phyloP scores from a whole-genome alignment of 2,113 vertebrate species.

The Peromyscus maniculatus region DNA sequence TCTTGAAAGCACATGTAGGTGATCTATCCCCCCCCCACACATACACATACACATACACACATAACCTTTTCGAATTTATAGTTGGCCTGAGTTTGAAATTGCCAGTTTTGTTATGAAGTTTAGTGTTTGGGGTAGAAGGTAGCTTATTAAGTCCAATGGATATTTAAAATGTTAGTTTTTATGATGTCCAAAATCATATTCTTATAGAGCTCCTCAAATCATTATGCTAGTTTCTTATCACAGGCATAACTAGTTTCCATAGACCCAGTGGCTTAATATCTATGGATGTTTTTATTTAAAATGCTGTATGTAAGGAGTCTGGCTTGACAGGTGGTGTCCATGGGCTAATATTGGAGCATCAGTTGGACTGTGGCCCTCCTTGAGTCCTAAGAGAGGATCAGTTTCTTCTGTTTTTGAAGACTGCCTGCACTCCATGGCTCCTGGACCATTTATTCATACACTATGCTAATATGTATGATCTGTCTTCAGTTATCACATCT shows the following conservation, averaged over 20 bases:
- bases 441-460: background rate
- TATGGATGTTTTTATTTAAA: background rate
- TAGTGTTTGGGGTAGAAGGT: background rate
- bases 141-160: slow-evolving; percentile 18
- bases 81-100: slow-evolving; percentile 15
- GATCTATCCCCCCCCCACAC: background rate
- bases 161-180: slow-evolving; percentile 1
- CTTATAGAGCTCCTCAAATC: background rate
- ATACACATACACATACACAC: too few relatives aligned
- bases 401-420: background rate
- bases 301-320: background rate
- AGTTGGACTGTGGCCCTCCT: background rate
- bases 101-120: background rate
- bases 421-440: background rate
- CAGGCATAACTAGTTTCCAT: background rate
- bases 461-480: too few relatives aligned
- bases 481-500: fast-evolving
- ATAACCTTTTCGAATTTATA: background rate
- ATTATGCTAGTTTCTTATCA: background rate
- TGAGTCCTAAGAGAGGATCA: background rate
- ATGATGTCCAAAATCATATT: background rate
- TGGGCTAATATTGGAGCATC: background rate
- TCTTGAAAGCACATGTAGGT: background rate
- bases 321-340: background rate
- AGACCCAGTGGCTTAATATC: background rate